Evolutionary conservation across 2,888 invertebrate species (phyloP), one percentile per base, ranked within the genome.

Genomic region (Hemaris fuciformis): DNA sequence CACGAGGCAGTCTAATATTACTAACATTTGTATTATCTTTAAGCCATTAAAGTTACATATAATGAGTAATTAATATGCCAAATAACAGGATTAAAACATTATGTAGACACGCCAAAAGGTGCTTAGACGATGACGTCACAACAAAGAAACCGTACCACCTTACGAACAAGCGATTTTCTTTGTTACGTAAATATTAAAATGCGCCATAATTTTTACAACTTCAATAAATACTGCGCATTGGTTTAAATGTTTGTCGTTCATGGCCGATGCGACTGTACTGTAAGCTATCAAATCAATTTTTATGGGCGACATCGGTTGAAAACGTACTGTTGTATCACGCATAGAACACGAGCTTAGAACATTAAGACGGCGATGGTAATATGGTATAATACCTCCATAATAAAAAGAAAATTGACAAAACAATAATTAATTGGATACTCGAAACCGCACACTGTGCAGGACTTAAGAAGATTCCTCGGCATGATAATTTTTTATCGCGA

Each of bases 261-360:
- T 61, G 69, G 70, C 53, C 69, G 68, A 76, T 73, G 73, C 72
- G 74, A 61, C 70, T 71, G 70, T 74, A 71, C 65, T 70, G 66
- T 67, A 60, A 57, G 48, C 69, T 62, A 77, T 72, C 66, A 72
- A 71, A 70, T 69, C 57, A 61, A 63, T 66, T 69, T 69, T 70
- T 65, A 71, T 58, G 53, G 31, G 31, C 10, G 10, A 53, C 10
- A 4, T 48, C 27, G 15, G 7, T 8, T 61, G 18, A 43, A 43
- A 42, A 4, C 1, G 15, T 43, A 34, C 34, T 8, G 34, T 43
- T 43, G 8, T 6, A 27, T 27, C 31, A 53, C 10, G 31, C 18
- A 31, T n/a, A n/a, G n/a, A n/a, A n/a, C n/a, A n/a, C n/a, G n/a
- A n/a, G n/a, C n/a, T n/a, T n/a, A n/a, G n/a, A n/a, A n/a, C n/a